Conservation (phyloP, 1,140 invertebrate genomes). For the Microplitis demolitor region DNA sequence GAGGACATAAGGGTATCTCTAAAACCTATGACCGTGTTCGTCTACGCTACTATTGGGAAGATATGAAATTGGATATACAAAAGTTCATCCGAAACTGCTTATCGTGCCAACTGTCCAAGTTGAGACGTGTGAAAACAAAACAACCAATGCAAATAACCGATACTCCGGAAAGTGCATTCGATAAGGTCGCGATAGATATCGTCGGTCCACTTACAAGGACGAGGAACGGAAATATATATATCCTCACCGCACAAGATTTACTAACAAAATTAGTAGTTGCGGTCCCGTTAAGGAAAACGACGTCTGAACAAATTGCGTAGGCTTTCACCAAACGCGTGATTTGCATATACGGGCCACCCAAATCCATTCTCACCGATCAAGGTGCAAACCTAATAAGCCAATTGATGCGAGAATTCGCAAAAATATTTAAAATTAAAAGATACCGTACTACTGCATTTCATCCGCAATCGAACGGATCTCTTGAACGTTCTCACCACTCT, state of each 20-base stretch:
- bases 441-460: background rate
- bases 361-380: background rate
- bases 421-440: background rate
- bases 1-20: background rate
- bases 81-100: background rate
- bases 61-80: conserved; percentile 2
- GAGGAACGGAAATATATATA: background rate
- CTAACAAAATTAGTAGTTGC: background rate
- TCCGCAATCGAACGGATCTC: background rate
- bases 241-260: background rate
- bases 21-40: background rate
- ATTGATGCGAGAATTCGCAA: background rate
- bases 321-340: background rate
- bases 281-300: background rate
- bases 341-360: background rate
- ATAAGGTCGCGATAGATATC: background rate
- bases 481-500: background rate
- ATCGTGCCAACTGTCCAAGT: background rate
- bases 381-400: background rate
- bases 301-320: background rate
- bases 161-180: background rate
- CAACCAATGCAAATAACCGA: conserved; percentile 7
- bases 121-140: background rate
- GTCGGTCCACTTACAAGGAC: background rate
- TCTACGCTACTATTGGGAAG: background rate